These are phyloP conservation scores for Drosophila simulans DNA, from an alignment of 1,140 invertebrate species.

Conservation along the genomic window DNA sequence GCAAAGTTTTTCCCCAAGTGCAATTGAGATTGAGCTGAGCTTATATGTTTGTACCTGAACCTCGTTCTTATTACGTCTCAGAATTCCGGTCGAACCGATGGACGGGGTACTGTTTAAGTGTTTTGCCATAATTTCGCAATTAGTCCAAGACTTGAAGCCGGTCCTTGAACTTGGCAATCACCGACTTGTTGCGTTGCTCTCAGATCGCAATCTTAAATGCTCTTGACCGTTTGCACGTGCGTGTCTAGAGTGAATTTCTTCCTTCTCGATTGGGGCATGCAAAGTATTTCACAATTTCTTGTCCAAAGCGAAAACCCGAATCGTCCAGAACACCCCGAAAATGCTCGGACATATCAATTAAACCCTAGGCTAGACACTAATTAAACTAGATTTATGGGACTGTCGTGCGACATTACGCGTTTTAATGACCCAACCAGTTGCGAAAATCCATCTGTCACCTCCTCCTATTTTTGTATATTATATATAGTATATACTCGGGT, in stretches of 20 bases:
- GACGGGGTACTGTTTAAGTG: conserved; percentile 24
- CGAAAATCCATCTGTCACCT: conserved; percentile 11
- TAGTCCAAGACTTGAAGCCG: conserved; percentile 48
- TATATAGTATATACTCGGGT: neutral
- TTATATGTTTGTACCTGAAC: conserved; percentile 22
- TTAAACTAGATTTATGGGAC: conserved; percentile 51
- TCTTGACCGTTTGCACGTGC: conserved; percentile 53
- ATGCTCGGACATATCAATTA: conserved; percentile 44
- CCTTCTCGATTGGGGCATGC: conserved; percentile 3
- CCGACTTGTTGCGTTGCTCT: conserved; percentile 58
- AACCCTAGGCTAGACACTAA: conserved; percentile 31
- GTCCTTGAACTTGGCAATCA: conserved; percentile 75
- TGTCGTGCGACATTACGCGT: conserved; percentile 40
- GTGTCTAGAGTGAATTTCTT: conserved; percentile 44
- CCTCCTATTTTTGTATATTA: conserved; percentile 2
- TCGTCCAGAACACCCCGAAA: neutral
- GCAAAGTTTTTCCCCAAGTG: conserved; percentile 5
- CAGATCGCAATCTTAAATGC: conserved; percentile 21
- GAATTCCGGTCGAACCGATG: conserved; percentile 23
- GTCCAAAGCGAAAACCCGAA: conserved; percentile 3
- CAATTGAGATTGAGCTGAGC: conserved; percentile 1
- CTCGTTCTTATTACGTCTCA: conserved; percentile 63
- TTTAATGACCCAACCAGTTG: conserved; percentile 27
- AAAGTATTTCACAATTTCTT: conserved; percentile 38
- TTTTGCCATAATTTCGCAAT: conserved; percentile 56